phyloP scores from a whole-genome alignment of 2,888 invertebrate genomes.

The Dysmachus trigonus region DNA sequence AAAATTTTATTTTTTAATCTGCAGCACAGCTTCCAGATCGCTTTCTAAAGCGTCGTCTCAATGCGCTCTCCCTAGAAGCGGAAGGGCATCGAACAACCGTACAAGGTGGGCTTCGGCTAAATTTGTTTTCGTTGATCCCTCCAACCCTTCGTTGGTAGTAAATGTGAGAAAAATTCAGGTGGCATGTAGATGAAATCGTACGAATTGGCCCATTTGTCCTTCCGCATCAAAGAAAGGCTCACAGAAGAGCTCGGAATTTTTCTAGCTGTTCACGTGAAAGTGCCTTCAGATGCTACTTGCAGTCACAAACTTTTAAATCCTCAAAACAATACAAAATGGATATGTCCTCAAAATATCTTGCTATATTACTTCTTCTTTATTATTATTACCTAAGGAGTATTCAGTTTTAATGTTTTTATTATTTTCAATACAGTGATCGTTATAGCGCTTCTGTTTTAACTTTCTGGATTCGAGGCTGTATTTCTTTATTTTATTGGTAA shows the following conservation, averaged over 20 bases:
- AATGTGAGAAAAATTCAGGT: background rate
- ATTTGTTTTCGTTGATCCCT: background rate
- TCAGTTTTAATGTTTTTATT: background rate
- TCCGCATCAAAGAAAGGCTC: background rate
- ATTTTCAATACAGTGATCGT: background rate
- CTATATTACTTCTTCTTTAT: background rate
- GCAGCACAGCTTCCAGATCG: background rate
- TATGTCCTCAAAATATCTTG: background rate
- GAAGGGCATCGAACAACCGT: background rate
- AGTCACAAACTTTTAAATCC: background rate
- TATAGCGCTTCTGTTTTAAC: background rate
- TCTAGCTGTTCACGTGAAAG: background rate
- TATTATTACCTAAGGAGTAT: background rate
- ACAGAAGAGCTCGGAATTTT: background rate
- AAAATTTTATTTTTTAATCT: background rate
- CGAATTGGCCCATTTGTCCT: background rate
- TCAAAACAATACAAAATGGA: background rate
- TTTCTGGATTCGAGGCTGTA: background rate
- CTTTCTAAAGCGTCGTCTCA: background rate
- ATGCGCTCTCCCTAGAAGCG: background rate
- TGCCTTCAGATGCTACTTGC: background rate
- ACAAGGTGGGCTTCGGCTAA: background rate
- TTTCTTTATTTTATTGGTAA: background rate
- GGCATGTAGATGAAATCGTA: background rate
- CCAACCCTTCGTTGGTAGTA: background rate